Evolutionary conservation across 2,888 invertebrate genomes (phyloP).

Genomic region (Ischnus inquisitorius): DNA sequence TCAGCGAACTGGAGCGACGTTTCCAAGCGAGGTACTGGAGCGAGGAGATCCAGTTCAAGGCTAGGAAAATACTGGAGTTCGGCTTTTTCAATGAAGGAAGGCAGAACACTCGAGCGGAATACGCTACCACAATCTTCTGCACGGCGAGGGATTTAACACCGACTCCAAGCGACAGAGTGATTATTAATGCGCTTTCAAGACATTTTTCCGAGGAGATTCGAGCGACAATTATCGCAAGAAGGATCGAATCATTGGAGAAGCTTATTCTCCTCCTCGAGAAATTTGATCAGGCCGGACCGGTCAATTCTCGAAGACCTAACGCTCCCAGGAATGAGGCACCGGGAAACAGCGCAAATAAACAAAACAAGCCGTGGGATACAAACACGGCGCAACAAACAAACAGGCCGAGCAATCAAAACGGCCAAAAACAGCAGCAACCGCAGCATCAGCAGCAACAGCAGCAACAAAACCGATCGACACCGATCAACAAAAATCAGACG

Average conservation of each 20-base stretch:
- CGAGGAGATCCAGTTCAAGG: slow-evolving; percentile 18
- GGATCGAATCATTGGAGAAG: background rate
- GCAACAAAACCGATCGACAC: too few species aligned
- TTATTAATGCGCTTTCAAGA: background rate
- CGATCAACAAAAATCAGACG: background rate
- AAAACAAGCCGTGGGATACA: too few species aligned
- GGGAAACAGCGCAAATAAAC: too few species aligned
- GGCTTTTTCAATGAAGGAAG: background rate
- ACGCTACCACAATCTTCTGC: background rate
- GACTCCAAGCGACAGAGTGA: background rate
- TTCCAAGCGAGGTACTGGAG: slow-evolving; percentile 28
- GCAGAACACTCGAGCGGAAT: background rate
- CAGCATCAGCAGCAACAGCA: too few species aligned
- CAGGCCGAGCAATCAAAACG: too few species aligned
- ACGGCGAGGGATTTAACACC: background rate
- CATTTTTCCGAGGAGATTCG: slow-evolving; percentile 21
- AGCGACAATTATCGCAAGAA: background rate
- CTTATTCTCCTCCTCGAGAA: background rate
- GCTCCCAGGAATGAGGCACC: too few species aligned
- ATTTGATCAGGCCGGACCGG: background rate
- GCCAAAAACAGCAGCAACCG: too few species aligned
- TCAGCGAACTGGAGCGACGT: background rate
- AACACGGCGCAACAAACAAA: too few species aligned
- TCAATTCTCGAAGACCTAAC: background rate
- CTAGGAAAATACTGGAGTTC: background rate